Evolutionary conservation across 2,797 vertebrate species (phyloP).

Genomic region (Sebastes variabilis): DNA sequence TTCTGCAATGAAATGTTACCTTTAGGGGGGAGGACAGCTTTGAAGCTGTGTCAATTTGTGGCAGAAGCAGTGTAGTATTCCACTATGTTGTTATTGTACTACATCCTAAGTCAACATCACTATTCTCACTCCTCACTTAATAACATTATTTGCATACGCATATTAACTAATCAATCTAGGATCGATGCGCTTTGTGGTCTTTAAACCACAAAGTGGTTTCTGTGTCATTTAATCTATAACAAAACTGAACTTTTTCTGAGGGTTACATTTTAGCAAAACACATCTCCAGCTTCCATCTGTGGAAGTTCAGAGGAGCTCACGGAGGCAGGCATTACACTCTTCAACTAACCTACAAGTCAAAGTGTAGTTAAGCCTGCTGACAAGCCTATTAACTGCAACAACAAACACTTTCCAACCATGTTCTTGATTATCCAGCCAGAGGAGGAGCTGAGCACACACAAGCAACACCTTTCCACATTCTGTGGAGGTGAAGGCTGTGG

Average conservation of each 20-base stretch:
- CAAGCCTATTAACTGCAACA: constrained; percentile 73
- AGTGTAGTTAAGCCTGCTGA: constrained; percentile 63
- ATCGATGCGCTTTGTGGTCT: background rate
- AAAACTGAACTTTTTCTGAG: constrained; percentile 2
- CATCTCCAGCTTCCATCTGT: constrained; percentile 10
- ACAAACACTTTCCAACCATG: constrained; percentile 61
- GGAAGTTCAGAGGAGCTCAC: constrained; percentile 15
- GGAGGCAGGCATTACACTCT: constrained; percentile 26
- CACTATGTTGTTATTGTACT: constrained; percentile 37
- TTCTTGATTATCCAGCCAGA: constrained; percentile 43
- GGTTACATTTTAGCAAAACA: constrained; percentile 10
- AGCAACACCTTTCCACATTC: constrained; percentile 19
- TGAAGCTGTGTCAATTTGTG: constrained; percentile 43
- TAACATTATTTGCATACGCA: background rate
- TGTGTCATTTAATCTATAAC: constrained; percentile 17
- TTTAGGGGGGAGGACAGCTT: constrained; percentile 53
- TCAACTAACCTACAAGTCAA: constrained; percentile 38
- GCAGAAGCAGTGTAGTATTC: constrained; percentile 48
- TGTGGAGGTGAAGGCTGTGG: background rate
- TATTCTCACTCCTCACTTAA: background rate
- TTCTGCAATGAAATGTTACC: constrained; percentile 68
- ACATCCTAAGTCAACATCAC: constrained; percentile 7
- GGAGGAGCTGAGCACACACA: constrained; percentile 12
- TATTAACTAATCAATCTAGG: background rate
- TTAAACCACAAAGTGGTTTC: background rate